phyloP scores from a whole-genome alignment of 2,113 vertebrate genomes.

The Ctenodactylus gundi region DNA sequence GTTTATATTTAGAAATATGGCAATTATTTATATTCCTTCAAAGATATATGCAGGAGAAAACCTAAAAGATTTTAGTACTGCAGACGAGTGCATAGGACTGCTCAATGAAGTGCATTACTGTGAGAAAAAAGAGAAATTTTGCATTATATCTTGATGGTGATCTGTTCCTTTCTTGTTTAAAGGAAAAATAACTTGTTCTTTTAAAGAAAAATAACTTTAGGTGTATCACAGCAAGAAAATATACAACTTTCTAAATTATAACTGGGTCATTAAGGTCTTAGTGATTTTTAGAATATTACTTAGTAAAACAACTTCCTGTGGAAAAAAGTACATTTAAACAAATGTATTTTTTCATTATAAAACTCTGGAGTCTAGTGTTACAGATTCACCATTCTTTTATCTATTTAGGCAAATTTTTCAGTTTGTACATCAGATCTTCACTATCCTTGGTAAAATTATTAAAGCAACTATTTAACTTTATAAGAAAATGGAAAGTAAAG shows the following conservation, averaged over 20 bases:
- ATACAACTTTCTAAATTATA: background rate
- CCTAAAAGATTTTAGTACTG: background rate
- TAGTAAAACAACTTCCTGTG: background rate
- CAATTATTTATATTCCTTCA: background rate
- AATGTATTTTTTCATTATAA: constrained; percentile 20
- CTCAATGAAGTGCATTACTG: background rate
- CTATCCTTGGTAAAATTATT: background rate
- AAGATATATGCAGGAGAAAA: background rate
- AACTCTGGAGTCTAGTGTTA: background rate
- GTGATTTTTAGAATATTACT: background rate
- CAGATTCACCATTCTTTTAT: background rate
- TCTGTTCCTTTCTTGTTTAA: background rate
- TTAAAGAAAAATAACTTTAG: background rate
- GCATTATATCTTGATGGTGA: background rate
- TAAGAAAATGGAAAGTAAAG: background rate
- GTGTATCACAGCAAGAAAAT: background rate
- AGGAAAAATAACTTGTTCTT: constrained; percentile 20
- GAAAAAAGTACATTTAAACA: background rate
- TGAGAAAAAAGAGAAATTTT: constrained; percentile 26
- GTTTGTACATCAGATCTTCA: background rate
- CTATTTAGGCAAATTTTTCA: background rate
- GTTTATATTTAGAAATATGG: constrained; percentile 34
- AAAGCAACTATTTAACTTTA: background rate
- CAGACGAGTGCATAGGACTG: background rate
- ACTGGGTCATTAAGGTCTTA: background rate